phyloP scores from a whole-genome alignment of 53 echinoderm and acorn worm genomes.

The Mesocentrotus franciscanus region DNA sequence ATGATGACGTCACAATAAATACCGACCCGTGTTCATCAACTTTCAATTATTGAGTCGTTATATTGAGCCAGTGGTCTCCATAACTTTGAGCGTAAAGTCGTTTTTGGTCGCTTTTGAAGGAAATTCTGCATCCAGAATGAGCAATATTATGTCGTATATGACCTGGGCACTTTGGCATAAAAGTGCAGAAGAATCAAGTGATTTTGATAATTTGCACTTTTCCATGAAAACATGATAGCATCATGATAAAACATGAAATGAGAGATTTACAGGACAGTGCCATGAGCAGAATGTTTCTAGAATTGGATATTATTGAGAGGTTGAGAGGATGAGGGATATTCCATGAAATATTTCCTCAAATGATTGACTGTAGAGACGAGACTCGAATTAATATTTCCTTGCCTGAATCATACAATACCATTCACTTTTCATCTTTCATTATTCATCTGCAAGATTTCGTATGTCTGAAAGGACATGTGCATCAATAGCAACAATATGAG shows the following conservation, averaged over 20 bases:
- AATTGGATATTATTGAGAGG: not conserved
- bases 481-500: too few species aligned
- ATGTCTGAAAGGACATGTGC: too few species aligned
- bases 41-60: conserved; percentile 44
- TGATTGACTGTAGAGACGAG: too few species aligned
- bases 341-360: too few species aligned
- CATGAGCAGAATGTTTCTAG: not conserved
- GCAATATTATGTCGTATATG: not conserved
- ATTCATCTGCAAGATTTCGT: too few species aligned
- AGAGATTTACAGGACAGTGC: not conserved
- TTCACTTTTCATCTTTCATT: too few species aligned
- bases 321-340: not conserved
- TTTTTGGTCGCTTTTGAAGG: not conserved
- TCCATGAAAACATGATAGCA: not conserved
- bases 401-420: too few species aligned
- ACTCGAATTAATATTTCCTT: too few species aligned
- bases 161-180: not conserved
- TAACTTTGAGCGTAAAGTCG: not conserved
- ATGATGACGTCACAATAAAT: conserved; percentile 32
- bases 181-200: conserved; percentile 29
- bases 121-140: not conserved
- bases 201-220: not conserved
- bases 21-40: conserved; percentile 29
- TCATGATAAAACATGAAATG: not conserved
- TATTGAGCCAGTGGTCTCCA: not conserved